phyloP scores from a whole-genome alignment of 2,888 invertebrate genomes.

The Protodeltote pygarga region DNA sequence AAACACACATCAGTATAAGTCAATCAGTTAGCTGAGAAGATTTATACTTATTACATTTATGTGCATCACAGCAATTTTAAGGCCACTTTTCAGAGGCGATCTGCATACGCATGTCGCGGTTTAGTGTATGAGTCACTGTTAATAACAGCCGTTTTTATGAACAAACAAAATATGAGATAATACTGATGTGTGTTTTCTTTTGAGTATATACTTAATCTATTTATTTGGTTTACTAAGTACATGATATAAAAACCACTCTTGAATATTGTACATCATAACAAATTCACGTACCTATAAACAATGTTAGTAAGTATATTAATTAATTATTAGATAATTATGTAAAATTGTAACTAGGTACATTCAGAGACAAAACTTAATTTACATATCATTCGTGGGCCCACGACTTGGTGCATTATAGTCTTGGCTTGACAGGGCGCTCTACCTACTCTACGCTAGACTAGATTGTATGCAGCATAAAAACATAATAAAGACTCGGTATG shows the following conservation, averaged over 20 bases:
- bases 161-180: conserved; percentile 3
- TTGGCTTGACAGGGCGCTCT: too few relatives aligned
- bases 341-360: conserved; percentile 2
- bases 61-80: conserved; percentile 9
- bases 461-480: too few relatives aligned
- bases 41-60: conserved; percentile 2
- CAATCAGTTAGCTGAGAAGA: neutral
- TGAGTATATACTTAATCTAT: neutral
- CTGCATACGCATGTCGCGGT: neutral
- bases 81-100: conserved; percentile 1
- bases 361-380: too few relatives aligned
- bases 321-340: conserved; percentile 8
- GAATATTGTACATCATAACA: conserved; percentile 7
- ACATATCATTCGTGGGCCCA: too few relatives aligned
- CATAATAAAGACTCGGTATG: too few relatives aligned
- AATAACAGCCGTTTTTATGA: neutral
- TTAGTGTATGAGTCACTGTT: neutral
- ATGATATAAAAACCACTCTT: neutral
- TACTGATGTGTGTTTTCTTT: conserved; percentile 8
- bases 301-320: too few relatives aligned
- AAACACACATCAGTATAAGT: conserved; percentile 14
- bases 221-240: conserved; percentile 16
- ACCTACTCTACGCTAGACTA: too few relatives aligned
- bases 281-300: conserved; percentile 4
- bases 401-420: too few relatives aligned